Percentiles rank a stretch among this genome's conserved stretches.
These are phyloP conservation scores for Palloptera scutellata DNA, from an alignment of 2,888 invertebrate genomes.

Conservation along the genomic window DNA sequence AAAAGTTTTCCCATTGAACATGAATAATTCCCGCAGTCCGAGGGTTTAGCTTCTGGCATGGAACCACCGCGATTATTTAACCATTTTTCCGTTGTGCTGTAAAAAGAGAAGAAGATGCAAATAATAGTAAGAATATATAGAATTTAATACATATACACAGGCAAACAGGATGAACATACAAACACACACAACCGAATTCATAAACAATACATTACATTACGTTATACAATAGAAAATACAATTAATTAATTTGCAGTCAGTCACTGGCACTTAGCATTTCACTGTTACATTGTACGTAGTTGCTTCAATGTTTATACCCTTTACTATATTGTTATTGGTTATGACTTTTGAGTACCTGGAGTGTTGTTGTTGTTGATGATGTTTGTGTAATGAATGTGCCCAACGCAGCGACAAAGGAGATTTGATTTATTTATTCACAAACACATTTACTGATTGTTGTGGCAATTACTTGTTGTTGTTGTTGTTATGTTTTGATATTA, in stretches of 20 bases:
- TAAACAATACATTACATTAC: too few relatives aligned
- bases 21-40: slow-evolving; percentile 73
- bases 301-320: neutral
- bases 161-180: slow-evolving; percentile 11
- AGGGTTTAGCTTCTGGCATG: slow-evolving; percentile 69
- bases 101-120: slow-evolving; percentile 53
- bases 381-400: too few relatives aligned
- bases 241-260: slow-evolving; percentile 13
- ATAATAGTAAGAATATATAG: too few relatives aligned
- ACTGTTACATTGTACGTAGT: neutral
- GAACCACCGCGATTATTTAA: slow-evolving; percentile 57
- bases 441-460: too few relatives aligned
- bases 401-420: too few relatives aligned
- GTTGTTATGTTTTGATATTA: too few relatives aligned
- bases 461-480: too few relatives aligned
- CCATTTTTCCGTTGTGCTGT: slow-evolving; percentile 59
- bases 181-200: too few relatives aligned
- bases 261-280: neutral
- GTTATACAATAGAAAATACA: neutral
- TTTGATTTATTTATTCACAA: too few relatives aligned
- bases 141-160: too few relatives aligned
- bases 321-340: too few relatives aligned
- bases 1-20: slow-evolving; percentile 73
- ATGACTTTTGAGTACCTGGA: neutral
- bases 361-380: too few relatives aligned